Evolutionary conservation across 2,888 invertebrate genomes (phyloP), one percentile per base, ranked within the genome.

Genomic region (Hypomecis punctinalis): DNA sequence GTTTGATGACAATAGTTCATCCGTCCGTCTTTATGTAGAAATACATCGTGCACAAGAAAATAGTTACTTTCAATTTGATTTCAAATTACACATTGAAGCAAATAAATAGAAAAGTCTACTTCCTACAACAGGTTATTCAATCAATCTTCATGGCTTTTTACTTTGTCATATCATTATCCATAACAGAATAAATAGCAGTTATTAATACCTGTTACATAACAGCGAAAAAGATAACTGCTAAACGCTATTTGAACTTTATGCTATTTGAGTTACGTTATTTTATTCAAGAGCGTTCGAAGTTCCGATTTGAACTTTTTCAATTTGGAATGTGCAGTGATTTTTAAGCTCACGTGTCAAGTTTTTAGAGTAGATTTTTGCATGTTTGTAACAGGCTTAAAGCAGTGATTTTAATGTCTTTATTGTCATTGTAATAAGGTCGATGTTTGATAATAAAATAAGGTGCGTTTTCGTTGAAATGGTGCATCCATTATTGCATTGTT

Each of bases 401-500:
- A 33, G 13, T 35, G 10, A 42, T 8, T 56, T 54, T 0, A 47
- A 48, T 23, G 1, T 37, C 51, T 54, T 47, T 57, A 57, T 47
- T n/a, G 1, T 7, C 5, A 0, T 6, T 0, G 39, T 13, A 0
- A 23, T 66, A 70, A 9, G 48, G 62, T 61, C 23, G 54, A 43
- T 49, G 48, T 61, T 54, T 23, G 36, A 40, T 6, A 5, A 23
- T 33, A 49, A 11, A 7, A n/a, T 47, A 11, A 10, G 46, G 55
- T 51, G 43, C 39, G 49, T 39, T 58, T 56, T 42, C 61, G 67
- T 71, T 63, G 57, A 55, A 66, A 61, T 63, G 66, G 72, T 72
- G 72, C 72, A 72, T 67, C 68, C 55, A 59, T 66, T 65, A 63
- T 67, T 67, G 67, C 63, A 67, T 49, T 49, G 49, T 49, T 37